Conservation (phyloP, 2,797 vertebrate species). For the Pelochelys cantorii region DNA sequence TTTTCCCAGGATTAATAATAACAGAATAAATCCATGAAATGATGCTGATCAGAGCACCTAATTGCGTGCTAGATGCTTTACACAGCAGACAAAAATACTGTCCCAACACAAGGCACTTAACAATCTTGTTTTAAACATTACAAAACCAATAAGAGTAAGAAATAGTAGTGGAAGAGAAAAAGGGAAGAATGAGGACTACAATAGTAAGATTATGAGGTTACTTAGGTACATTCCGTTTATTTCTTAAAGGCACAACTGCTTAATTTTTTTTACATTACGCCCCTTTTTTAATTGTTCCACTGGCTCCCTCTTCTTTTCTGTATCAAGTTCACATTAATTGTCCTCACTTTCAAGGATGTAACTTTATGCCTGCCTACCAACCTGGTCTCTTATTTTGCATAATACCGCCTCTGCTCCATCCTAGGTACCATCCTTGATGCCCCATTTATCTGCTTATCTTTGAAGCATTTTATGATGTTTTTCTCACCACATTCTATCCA, state of each 20-base stretch:
- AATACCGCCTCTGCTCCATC: background rate
- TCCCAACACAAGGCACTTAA: conserved; percentile 25
- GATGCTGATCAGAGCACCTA: conserved; percentile 23
- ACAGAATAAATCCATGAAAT: conserved; percentile 47
- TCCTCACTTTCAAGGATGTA: conserved; percentile 3
- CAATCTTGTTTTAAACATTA: conserved; percentile 45
- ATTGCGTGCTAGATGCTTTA: conserved; percentile 33
- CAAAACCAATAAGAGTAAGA: conserved; percentile 55
- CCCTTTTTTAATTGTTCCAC: conserved; percentile 46
- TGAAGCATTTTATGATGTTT: background rate
- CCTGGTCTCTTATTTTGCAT: background rate
- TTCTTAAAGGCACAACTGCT: conserved; percentile 26
- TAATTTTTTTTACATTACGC: conserved; percentile 23
- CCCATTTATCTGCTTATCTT: background rate
- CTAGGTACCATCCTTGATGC: rapidly evolving
- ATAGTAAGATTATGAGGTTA: conserved; percentile 41
- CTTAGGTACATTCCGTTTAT: background rate
- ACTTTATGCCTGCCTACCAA: background rate
- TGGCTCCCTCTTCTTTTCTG: background rate
- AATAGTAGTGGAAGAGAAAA: conserved; percentile 48
- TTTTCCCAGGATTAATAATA: conserved; percentile 46
- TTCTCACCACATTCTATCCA: background rate
- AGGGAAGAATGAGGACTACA: conserved; percentile 26
- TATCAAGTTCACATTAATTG: conserved; percentile 36
- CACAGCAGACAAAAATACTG: conserved; percentile 53